A percentile compares a stretch with the other conserved stretches of the same genome.
Conservation (phyloP, 2,113 vertebrate genomes). For the Hystrix cristata region DNA sequence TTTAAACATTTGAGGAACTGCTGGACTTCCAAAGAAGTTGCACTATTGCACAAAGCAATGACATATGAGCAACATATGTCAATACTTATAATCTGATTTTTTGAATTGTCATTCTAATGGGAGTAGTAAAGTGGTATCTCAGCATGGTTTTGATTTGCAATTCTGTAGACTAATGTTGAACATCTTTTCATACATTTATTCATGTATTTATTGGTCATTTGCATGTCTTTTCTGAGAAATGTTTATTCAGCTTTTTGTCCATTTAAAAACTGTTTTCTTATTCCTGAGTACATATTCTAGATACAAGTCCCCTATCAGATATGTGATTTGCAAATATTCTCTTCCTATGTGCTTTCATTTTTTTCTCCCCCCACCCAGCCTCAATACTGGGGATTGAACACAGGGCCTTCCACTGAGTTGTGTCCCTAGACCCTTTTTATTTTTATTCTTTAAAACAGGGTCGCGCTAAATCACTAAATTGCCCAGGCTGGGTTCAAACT, state of each 20-base stretch:
- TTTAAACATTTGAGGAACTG: constrained; percentile 37
- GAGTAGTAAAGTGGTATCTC: background rate
- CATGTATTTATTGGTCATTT: too few relatives aligned
- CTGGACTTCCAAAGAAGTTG: background rate
- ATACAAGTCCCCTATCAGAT: background rate
- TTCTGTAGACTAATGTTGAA: background rate
- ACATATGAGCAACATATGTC: background rate
- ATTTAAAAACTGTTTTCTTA: constrained; percentile 15
- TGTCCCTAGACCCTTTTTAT: too few relatives aligned
- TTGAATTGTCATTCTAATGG: background rate
- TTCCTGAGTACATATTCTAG: constrained; percentile 6
- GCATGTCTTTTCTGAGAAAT: background rate
- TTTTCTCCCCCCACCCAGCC: background rate
- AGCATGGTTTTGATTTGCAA: constrained; percentile 1
- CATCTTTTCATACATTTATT: too few relatives aligned
- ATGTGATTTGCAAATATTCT: constrained; percentile 19
- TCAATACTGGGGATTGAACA: too few relatives aligned
- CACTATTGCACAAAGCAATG: background rate
- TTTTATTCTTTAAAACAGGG: too few relatives aligned
- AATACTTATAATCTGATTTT: constrained; percentile 13
- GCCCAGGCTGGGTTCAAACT: too few relatives aligned
- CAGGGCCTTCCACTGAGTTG: too few relatives aligned
- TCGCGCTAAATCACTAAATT: too few relatives aligned
- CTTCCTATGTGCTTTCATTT: background rate
- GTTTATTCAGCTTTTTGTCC: background rate